Evolutionary conservation across 2,797 vertebrate genomes (phyloP).

Genomic region (Linurgus olivaceus): DNA sequence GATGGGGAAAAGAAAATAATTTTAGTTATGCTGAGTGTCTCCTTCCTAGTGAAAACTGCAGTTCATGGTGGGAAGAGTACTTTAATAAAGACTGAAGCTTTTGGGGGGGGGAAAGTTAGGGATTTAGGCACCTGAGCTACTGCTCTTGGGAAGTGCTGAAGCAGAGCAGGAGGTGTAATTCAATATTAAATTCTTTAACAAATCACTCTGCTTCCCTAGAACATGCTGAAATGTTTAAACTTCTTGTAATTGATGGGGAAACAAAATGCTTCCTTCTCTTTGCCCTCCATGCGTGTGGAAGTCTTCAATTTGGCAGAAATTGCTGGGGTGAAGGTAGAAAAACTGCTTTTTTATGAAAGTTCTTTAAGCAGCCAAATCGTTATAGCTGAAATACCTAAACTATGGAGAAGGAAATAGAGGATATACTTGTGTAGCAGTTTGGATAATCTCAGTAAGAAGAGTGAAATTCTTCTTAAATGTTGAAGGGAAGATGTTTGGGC

Average conservation of each 20-base stretch:
- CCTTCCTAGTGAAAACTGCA: rapidly evolving
- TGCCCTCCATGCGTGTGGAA: not conserved
- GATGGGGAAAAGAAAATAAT: not conserved
- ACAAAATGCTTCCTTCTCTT: not conserved
- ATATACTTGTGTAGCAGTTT: not conserved
- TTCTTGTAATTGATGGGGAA: not conserved
- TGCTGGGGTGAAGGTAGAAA: not conserved
- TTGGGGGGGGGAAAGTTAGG: rapidly evolving
- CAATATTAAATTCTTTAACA: not conserved
- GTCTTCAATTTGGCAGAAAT: not conserved
- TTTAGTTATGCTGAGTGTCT: not conserved
- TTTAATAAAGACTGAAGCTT: not conserved
- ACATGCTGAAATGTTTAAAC: not conserved
- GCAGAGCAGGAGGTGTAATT: not conserved
- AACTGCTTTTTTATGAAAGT: not conserved
- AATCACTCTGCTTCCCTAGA: not conserved
- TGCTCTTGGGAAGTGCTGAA: not conserved
- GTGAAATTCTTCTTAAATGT: not conserved
- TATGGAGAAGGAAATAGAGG: not conserved
- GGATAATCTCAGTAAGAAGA: not conserved
- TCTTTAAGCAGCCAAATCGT: not conserved
- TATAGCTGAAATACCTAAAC: not conserved
- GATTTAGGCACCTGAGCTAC: not conserved
- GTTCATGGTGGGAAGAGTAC: not conserved
- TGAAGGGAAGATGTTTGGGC: slow-evolving; percentile 1